Evolutionary conservation across 2,888 invertebrate genomes (phyloP), one percentile per base, ranked within the genome.

Genomic region (Dusona sp.): DNA sequence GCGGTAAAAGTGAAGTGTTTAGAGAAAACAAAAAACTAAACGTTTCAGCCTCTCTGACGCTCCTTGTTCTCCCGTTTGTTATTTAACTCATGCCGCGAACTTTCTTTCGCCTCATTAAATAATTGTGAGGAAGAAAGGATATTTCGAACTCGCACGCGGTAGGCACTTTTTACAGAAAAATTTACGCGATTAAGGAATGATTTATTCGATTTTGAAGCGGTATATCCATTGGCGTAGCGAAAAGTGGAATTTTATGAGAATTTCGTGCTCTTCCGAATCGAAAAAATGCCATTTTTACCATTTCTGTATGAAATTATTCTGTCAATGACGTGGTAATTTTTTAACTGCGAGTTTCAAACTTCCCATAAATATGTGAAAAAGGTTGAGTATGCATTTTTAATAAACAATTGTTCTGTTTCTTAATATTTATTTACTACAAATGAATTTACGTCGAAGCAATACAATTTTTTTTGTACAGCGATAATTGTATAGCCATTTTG

Each of bases 41-140:
- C 25, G 36, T 77, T 78, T 73, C 42, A 13, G 36, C 77, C 54
- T 68, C 57, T 25, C 54, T 6, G 74, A 65, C 54, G 75, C 45
- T 77, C 29, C 29, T 61, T 48, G 9, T 73, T 73, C 64, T 65
- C 65, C 51, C 25, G 65, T 72, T 54, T 77, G 68, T 73, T 80
- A 75, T 75, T 79, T 72, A 82, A 80, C 68, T 57, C 54, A 22
- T 65, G 11, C 57, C 16, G 57, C 48, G 0, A 61, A 86, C 83
- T 86, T 86, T 83, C 86, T 83, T 83, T 72, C 74, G 51, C 65
- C 77, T 42, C 25, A 73, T 73, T 45, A 42, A 70, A 79, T n/a
- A 42, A 65, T 81, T 73, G 45, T 54, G 38, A 74, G 38, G 45
- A 64, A 70, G 22, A 4, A 42, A 54, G 29, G 54, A 68, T 61